Conservation (phyloP, 2,113 vertebrate species). For the Pelobates fuscus region DNA sequence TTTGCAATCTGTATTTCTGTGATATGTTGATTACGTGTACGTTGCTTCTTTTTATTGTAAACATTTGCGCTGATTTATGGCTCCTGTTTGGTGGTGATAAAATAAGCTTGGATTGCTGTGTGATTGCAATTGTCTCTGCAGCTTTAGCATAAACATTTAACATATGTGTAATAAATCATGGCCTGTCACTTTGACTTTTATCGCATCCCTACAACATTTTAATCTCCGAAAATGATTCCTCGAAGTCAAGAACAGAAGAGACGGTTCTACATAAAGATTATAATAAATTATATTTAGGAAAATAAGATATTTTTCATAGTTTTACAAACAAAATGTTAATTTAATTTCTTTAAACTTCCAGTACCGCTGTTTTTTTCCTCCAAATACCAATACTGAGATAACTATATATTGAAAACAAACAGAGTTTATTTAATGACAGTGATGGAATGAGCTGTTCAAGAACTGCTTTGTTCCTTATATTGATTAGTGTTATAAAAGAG, state of each 20-base stretch:
- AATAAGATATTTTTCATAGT: slow-evolving; percentile 29
- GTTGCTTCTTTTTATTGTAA: slow-evolving; percentile 41
- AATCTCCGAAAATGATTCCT: slow-evolving; percentile 40
- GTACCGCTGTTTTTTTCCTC: background rate
- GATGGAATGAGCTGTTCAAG: background rate
- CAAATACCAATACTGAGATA: background rate
- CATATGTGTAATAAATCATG: slow-evolving; percentile 50
- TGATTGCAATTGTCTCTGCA: slow-evolving; percentile 46
- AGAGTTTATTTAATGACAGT: background rate
- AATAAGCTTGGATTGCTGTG: slow-evolving; percentile 34
- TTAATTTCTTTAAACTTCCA: slow-evolving; percentile 8
- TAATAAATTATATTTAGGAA: slow-evolving; percentile 30
- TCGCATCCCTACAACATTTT: slow-evolving; percentile 45
- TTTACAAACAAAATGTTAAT: slow-evolving; percentile 25
- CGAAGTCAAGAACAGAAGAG: slow-evolving; percentile 34
- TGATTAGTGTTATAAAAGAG: too few relatives aligned
- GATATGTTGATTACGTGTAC: slow-evolving; percentile 32
- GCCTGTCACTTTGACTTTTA: slow-evolving; percentile 43
- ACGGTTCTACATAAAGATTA: slow-evolving; percentile 33
- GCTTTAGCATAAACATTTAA: slow-evolving; percentile 39
- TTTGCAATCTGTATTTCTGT: slow-evolving; percentile 43
- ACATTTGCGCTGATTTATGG: slow-evolving; percentile 48
- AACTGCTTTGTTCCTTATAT: too few relatives aligned
- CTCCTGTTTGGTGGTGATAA: slow-evolving; percentile 49
- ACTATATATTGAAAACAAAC: background rate